Evolutionary conservation across 2,888 invertebrate genomes (phyloP), one percentile per base, ranked within the genome.

Genomic region (Neoaliturus tenellus): DNA sequence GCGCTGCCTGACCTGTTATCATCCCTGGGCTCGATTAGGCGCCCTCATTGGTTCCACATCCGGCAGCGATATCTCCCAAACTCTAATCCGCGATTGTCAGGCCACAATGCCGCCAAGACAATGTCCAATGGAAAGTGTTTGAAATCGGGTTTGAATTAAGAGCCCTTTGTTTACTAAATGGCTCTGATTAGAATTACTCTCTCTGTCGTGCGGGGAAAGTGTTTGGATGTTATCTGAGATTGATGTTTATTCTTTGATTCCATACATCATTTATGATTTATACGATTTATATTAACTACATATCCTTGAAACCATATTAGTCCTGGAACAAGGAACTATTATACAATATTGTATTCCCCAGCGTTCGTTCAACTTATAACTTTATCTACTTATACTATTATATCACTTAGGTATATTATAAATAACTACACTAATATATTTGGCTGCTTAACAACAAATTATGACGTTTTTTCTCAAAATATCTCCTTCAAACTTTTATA

Each of bases 31-130:
- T 35, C 12, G 17, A 44, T 44, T 14, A 44, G 17, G 44, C 12
- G 23, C 20, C 23, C 20, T 17, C 51, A 3, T 51, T 51, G 44
- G 17, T 2, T 55, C 62, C 28, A n/a, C 31, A 28, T 62, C 69
- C 69, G 67, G n/a, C n/a, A 39, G 35, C 35, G 33, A 20, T 69
- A 31, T 33, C 69, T 69, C n/a, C 69, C 31, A 14, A 31, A 14
- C 17, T 28, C 62, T 39, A 39, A 39, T 39, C 39, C 39, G 23
- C 69, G 39, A 69, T 69, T 75, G 75, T 23, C 39, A 28, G 44
- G 48, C 75, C 23, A 75, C 75, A 75, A 75, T 75, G 39, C n/a
- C 39, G 20, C 41, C 33, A 41, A 75, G 75, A 75, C 75, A 75
- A 75, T 75, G 44, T 41, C 8, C 23, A 28, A 17, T 75, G 28